phyloP scores from a whole-genome alignment of 2,888 invertebrate genomes.

The Agelastica alni region DNA sequence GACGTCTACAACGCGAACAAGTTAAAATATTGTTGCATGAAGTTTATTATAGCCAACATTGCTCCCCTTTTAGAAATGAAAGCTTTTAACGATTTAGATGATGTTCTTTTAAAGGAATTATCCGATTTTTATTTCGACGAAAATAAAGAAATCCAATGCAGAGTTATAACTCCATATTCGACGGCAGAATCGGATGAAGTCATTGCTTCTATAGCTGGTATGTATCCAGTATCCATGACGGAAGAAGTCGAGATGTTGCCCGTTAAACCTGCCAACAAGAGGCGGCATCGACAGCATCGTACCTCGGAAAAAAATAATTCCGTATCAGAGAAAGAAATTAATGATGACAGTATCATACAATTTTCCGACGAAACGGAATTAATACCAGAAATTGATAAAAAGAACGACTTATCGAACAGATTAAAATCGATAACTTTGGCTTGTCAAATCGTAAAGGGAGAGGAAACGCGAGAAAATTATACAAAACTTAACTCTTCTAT shows the following conservation, averaged over 20 bases:
- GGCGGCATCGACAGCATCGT: slow-evolving; percentile 35
- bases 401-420: slow-evolving; percentile 30
- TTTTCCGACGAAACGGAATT: slow-evolving; percentile 37
- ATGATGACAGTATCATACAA: slow-evolving; percentile 31
- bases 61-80: slow-evolving; percentile 71
- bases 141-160: slow-evolving; percentile 64
- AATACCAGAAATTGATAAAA: slow-evolving; percentile 9
- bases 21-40: slow-evolving; percentile 73
- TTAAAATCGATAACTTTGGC: slow-evolving; percentile 47
- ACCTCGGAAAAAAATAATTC: slow-evolving; percentile 25
- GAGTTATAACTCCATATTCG: slow-evolving; percentile 71
- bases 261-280: slow-evolving; percentile 35
- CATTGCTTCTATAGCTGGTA: slow-evolving; percentile 56
- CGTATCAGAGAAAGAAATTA: slow-evolving; percentile 21
- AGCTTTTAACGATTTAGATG: slow-evolving; percentile 67
- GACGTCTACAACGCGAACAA: slow-evolving; percentile 75
- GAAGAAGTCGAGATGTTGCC: slow-evolving; percentile 50
- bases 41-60: slow-evolving; percentile 78
- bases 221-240: slow-evolving; percentile 58
- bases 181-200: slow-evolving; percentile 66
- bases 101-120: slow-evolving; percentile 66
- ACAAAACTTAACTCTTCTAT: slow-evolving; percentile 29
- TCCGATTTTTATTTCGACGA: slow-evolving; percentile 69
- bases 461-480: slow-evolving; percentile 39
- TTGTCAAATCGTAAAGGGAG: slow-evolving; percentile 39